Evolutionary conservation across 1,140 invertebrate species (phyloP), one percentile per base, ranked within the genome.

Genomic region (Drosophila varians): DNA sequence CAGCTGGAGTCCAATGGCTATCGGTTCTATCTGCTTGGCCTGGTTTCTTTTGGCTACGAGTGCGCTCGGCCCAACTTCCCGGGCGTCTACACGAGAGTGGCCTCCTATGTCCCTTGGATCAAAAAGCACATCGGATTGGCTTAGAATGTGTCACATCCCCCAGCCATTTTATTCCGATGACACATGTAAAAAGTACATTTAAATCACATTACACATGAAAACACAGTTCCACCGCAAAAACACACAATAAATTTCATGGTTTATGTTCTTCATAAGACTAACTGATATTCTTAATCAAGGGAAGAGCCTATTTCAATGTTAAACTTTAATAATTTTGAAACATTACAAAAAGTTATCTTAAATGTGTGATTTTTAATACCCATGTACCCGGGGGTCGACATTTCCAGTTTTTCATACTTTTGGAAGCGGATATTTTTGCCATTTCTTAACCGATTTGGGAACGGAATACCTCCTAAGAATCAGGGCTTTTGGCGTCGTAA

Each of bases 31-130:
- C 71, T 93, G 9, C 91, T 95, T 43, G 94, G 94, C 14, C 91
- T 94, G 1, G 93, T 94, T 16, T 94, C 94, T 0, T 95, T 95
- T 93, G 96, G 95, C 1, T 93, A 93, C 38, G 94, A 94, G 2
- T 95, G 95, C 71, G 95, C 94, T 1, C 84, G 92, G n/a, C 93
- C 94, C 1, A 93, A 93, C 62, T 94, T 93, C 56, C 95, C 95
- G 0, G 95, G 95, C 0, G 93, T 95, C 9, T 96, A 95, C 55
- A 95, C 94, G 0, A 92, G 93, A 74, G 90, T 95, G 0, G 92
- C 92, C 3, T 66, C 89, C 8, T 94, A 91, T 21, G 54, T 91
- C 23, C 69, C 72, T 6, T 91, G 90, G 90, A 89, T 91, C 16
- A 82, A 75, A 18, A 57, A 52, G n/a, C 72, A 71, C 14, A 28